These are phyloP conservation scores for Temnothorax unifasciatus DNA, from an alignment of 2,888 invertebrate genomes.

Conservation along the genomic window DNA sequence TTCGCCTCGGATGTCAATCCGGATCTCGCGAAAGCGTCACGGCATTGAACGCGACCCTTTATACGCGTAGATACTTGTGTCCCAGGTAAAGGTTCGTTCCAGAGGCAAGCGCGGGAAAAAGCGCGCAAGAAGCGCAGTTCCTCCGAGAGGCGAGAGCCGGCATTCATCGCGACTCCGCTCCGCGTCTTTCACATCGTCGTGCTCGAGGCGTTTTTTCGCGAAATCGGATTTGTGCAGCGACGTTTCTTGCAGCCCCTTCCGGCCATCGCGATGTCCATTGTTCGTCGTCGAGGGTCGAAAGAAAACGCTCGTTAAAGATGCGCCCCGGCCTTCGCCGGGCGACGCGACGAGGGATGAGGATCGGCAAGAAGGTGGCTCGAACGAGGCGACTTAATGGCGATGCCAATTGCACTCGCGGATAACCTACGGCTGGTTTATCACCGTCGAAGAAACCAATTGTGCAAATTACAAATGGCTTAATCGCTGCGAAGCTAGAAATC, in stretches of 20 bases:
- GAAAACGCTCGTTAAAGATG: slow-evolving; percentile 57
- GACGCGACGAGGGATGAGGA: slow-evolving; percentile 15
- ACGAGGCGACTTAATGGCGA: slow-evolving; percentile 50
- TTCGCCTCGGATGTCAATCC: slow-evolving; percentile 51
- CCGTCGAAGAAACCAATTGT: slow-evolving; percentile 44
- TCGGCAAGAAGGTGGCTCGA: slow-evolving; percentile 28
- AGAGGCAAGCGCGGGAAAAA: slow-evolving; percentile 43
- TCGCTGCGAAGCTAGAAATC: slow-evolving; percentile 23
- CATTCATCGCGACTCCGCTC: slow-evolving; percentile 51
- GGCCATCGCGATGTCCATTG: slow-evolving; percentile 49
- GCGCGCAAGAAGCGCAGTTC: slow-evolving; percentile 55
- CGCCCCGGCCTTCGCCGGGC: slow-evolving; percentile 51
- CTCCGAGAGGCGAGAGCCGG: slow-evolving; percentile 39
- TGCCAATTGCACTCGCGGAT: slow-evolving; percentile 55
- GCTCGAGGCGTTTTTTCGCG: slow-evolving; percentile 42
- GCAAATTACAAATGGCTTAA: slow-evolving; percentile 59
- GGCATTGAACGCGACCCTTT: slow-evolving; percentile 56
- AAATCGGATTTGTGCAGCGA: slow-evolving; percentile 53
- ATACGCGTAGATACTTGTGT: slow-evolving; percentile 54
- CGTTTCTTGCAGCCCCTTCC: slow-evolving; percentile 36
- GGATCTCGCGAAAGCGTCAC: slow-evolving; percentile 49
- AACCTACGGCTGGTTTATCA: slow-evolving; percentile 56
- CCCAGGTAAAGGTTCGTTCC: slow-evolving; percentile 55
- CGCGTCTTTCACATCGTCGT: slow-evolving; percentile 50
- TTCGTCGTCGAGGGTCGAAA: slow-evolving; percentile 42